These are phyloP conservation scores for Lynx canadensis DNA, from an alignment of 2,113 vertebrate genomes.

Conservation along the genomic window DNA sequence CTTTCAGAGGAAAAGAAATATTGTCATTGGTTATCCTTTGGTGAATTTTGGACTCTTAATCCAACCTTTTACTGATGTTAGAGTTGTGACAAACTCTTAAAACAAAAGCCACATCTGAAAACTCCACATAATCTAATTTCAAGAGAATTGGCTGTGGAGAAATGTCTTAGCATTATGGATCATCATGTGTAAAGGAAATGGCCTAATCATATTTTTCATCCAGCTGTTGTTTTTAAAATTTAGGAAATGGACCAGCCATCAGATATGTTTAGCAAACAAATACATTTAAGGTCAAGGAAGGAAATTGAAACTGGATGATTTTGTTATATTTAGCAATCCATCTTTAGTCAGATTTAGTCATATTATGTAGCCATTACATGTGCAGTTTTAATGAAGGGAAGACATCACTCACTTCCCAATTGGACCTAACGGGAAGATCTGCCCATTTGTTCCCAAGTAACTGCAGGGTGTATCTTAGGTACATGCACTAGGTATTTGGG, in stretches of 20 bases:
- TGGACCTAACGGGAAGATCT: neutral
- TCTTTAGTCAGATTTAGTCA: neutral
- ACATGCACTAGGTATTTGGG: neutral
- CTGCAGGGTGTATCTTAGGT: neutral
- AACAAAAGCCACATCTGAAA: neutral
- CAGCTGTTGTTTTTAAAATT: constrained; percentile 7
- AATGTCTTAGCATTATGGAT: neutral
- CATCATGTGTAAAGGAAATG: neutral
- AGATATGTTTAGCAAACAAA: constrained; percentile 6
- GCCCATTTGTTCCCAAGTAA: neutral
- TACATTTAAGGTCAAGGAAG: constrained; percentile 26
- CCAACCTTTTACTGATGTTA: neutral
- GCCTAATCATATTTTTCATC: neutral
- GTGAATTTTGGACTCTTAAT: neutral
- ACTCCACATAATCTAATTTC: neutral
- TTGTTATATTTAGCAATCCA: constrained; percentile 18
- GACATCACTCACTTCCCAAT: neutral
- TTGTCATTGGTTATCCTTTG: neutral
- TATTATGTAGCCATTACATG: neutral
- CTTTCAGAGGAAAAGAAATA: constrained; percentile 17
- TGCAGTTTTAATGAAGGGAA: constrained; percentile 31
- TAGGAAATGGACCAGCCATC: neutral
- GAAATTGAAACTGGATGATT: neutral
- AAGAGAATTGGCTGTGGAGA: neutral
- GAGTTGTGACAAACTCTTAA: neutral